Conservation (phyloP, 2,888 invertebrate species). For the Campopleginae sp. region DNA sequence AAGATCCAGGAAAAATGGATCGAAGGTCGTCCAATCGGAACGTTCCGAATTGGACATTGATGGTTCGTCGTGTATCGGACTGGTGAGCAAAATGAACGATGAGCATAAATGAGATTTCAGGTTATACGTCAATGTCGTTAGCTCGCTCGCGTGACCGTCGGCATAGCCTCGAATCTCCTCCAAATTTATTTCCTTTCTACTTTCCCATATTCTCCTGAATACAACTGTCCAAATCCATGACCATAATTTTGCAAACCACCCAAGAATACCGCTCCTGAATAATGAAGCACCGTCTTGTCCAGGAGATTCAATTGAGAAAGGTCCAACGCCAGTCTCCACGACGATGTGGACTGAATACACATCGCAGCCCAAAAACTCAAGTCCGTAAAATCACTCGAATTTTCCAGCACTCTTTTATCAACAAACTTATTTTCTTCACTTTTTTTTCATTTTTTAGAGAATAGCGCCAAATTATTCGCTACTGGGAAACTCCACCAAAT, state of each 20-base stretch:
- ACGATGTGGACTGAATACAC: constrained; percentile 48
- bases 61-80: constrained; percentile 26
- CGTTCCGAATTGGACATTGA: constrained; percentile 47
- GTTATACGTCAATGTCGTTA: constrained; percentile 61
- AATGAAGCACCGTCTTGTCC: constrained; percentile 78
- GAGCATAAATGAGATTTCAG: not conserved
- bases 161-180: constrained; percentile 53
- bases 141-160: constrained; percentile 27
- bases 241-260: constrained; percentile 81
- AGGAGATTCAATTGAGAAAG: constrained; percentile 80
- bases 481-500: constrained; percentile 41
- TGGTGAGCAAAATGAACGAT: constrained; percentile 31
- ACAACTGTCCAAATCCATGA: constrained; percentile 77
- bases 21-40: constrained; percentile 47
- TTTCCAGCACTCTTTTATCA: constrained; percentile 28
- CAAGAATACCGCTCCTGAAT: constrained; percentile 79
- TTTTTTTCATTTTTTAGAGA: not conserved
- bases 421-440: constrained; percentile 16
- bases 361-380: constrained; percentile 25
- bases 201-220: constrained; percentile 24
- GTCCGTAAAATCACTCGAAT: constrained; percentile 19
- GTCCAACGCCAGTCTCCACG: constrained; percentile 22
- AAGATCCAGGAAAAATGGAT: constrained; percentile 5
- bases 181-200: constrained; percentile 10
- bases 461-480: constrained; percentile 26